phyloP scores from a whole-genome alignment of 2,113 vertebrate genomes.

The Protobothrops mucrosquamatus region DNA sequence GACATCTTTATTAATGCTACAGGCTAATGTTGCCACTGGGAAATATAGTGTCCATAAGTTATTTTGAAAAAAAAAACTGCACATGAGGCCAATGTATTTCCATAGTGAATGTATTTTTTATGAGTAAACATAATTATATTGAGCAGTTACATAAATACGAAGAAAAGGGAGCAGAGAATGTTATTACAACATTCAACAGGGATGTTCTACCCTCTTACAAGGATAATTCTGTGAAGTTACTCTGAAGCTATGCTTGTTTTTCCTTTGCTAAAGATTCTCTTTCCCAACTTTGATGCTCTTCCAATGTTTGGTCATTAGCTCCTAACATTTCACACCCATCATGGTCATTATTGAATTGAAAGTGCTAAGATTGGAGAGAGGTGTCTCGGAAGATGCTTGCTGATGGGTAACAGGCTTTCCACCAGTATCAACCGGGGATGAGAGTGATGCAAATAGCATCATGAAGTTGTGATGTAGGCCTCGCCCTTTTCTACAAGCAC shows the following conservation, averaged over 20 bases:
- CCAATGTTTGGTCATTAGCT: background rate
- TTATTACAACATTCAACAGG: background rate
- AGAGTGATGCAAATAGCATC: background rate
- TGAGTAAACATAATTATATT: slow-evolving; percentile 53
- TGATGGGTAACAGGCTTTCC: background rate
- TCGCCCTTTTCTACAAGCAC: background rate
- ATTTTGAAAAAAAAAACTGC: slow-evolving; percentile 47
- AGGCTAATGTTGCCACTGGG: slow-evolving; percentile 34
- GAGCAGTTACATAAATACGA: slow-evolving; percentile 51
- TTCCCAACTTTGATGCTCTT: background rate
- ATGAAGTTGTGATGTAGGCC: background rate
- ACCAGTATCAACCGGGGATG: background rate
- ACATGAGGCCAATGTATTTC: slow-evolving; percentile 9
- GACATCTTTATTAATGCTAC: slow-evolving; percentile 57
- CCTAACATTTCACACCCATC: background rate
- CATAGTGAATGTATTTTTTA: slow-evolving; percentile 44
- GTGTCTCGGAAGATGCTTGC: background rate
- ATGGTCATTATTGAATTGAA: background rate
- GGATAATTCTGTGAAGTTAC: background rate
- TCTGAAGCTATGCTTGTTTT: background rate
- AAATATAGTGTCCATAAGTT: slow-evolving; percentile 42
- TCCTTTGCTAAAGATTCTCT: background rate
- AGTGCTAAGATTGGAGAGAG: background rate
- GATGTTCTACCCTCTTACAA: background rate
- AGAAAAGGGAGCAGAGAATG: slow-evolving; percentile 40